Conservation (phyloP, 2,888 invertebrate genomes). For the Pterostichus madidus region DNA sequence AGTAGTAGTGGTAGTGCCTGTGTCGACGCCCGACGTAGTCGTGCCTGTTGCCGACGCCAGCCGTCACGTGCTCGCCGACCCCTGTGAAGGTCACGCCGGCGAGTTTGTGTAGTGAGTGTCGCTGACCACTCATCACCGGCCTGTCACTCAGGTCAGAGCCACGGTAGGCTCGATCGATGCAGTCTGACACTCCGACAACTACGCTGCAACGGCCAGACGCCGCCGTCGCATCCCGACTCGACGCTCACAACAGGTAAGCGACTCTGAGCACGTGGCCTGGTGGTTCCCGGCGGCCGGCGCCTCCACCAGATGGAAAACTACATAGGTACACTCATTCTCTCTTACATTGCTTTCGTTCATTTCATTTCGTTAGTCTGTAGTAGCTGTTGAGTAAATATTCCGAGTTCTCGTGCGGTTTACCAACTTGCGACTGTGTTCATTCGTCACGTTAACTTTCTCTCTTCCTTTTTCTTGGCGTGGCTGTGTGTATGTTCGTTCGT, state of each 20-base stretch:
- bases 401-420: not conserved
- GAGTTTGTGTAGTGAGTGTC: constrained; percentile 23
- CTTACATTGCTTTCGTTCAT: not conserved
- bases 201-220: constrained; percentile 70
- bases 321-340: not conserved
- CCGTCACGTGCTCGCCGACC: constrained; percentile 52
- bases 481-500: constrained; percentile 1
- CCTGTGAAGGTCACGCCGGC: constrained; percentile 32
- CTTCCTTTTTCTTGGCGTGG: constrained; percentile 3
- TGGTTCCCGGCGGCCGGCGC: not conserved
- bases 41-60: constrained; percentile 64
- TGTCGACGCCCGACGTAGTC: constrained; percentile 21
- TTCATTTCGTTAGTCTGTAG: not conserved
- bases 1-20: constrained; percentile 42
- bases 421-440: constrained; percentile 1
- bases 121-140: constrained; percentile 22
- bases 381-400: constrained; percentile 35
- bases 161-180: constrained; percentile 74
- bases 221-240: constrained; percentile 24
- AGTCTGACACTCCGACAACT: constrained; percentile 73
- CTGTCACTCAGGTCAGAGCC: constrained; percentile 66
- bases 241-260: constrained; percentile 73
- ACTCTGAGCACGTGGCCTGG: constrained; percentile 64
- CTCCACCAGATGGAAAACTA: too few species aligned
- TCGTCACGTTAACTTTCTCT: constrained; percentile 14